Evolutionary conservation across 1,140 invertebrate species (phyloP).

Genomic region (Neodiprion fabricii): DNA sequence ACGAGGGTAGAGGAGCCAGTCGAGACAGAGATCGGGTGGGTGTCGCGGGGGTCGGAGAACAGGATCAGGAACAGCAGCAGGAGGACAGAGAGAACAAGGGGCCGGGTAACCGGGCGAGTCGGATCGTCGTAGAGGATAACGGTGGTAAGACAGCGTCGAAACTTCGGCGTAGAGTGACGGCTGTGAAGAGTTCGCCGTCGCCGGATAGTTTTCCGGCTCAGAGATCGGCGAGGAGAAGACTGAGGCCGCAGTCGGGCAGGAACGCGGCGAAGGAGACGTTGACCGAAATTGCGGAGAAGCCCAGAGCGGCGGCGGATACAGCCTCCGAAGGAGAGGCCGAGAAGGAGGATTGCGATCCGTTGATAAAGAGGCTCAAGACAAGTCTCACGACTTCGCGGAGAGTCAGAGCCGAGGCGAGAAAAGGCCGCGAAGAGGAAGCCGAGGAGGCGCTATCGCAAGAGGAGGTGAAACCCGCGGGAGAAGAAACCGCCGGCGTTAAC

Average conservation of each 20-base stretch:
- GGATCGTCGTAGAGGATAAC: constrained; percentile 56
- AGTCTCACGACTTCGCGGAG: constrained; percentile 31
- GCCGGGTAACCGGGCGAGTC: constrained; percentile 46
- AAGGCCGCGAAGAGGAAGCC: neutral
- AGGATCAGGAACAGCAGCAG: constrained; percentile 33
- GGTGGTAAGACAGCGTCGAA: constrained; percentile 42
- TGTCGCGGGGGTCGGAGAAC: constrained; percentile 13
- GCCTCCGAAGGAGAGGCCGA: constrained; percentile 15
- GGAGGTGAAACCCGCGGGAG: neutral
- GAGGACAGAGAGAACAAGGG: constrained; percentile 62
- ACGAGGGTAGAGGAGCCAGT: constrained; percentile 38
- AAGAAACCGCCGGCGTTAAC: constrained; percentile 21
- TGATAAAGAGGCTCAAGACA: constrained; percentile 42
- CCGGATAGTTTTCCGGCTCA: constrained; percentile 35
- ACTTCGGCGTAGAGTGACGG: constrained; percentile 39
- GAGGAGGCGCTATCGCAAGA: neutral
- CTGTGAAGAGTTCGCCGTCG: constrained; percentile 38
- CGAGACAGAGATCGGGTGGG: constrained; percentile 40
- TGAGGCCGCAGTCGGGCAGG: constrained; percentile 27
- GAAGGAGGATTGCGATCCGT: constrained; percentile 35
- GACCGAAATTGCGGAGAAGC: constrained; percentile 30
- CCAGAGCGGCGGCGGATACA: constrained; percentile 23
- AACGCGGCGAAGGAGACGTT: constrained; percentile 17
- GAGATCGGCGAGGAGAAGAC: constrained; percentile 41
- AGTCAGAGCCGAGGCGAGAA: constrained; percentile 27